Evolutionary conservation across 2,888 invertebrate genomes (phyloP).

Genomic region (Physocephala rufipes): DNA sequence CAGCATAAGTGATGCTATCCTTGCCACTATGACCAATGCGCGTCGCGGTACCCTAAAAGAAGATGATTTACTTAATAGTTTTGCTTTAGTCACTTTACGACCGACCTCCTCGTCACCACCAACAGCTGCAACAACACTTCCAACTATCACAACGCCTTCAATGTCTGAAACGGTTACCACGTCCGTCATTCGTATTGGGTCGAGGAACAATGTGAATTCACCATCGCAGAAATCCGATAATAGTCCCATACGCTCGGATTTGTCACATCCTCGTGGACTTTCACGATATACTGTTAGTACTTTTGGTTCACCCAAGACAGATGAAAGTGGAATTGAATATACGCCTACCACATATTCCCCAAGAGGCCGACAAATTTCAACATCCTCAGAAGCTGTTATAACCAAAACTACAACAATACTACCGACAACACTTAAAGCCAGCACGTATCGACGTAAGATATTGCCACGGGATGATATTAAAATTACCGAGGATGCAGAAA

Average conservation of each 20-base stretch:
- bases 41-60: constrained; percentile 60
- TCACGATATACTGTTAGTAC: constrained; percentile 62
- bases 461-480: constrained; percentile 51
- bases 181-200: constrained; percentile 50
- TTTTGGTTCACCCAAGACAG: constrained; percentile 47
- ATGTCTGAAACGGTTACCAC: constrained; percentile 53
- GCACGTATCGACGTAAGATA: constrained; percentile 49
- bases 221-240: background rate
- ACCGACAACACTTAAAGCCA: constrained; percentile 30
- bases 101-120: constrained; percentile 42
- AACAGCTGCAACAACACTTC: constrained; percentile 35
- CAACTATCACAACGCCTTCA: constrained; percentile 43
- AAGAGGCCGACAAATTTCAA: constrained; percentile 51
- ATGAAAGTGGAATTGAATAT: constrained; percentile 55
- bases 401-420: constrained; percentile 29
- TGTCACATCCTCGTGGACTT: constrained; percentile 56
- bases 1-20: constrained; percentile 48
- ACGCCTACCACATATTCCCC: constrained; percentile 63
- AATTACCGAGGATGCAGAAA: constrained; percentile 41
- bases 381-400: constrained; percentile 37
- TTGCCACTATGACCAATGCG: constrained; percentile 51
- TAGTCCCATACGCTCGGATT: constrained; percentile 39
- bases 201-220: background rate
- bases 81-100: constrained; percentile 41
- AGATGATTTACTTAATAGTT: constrained; percentile 27